Evolutionary conservation across 2,888 invertebrate species (phyloP), one percentile per base, ranked within the genome.

Genomic region (Sicus ferrugineus): DNA sequence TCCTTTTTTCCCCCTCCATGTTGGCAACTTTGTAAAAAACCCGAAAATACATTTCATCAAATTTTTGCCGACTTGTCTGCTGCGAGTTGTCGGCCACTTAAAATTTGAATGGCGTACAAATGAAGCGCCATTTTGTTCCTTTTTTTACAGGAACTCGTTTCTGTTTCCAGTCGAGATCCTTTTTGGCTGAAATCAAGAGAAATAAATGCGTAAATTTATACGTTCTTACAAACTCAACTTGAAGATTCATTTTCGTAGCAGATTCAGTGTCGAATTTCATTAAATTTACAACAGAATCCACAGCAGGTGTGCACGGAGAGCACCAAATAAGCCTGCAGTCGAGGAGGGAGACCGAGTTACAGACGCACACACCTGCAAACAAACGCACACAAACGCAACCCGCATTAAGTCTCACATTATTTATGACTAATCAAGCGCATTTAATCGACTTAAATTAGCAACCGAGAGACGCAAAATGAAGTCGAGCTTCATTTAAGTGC

Each of bases 31-130:
- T 54, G 16, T 54, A 3, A 54, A 54, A 54, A 26, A 26, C 54
- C 54, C 54, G 26, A 23, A 54, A 46, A 54, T 26, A 63, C 48
- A 63, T 63, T 63, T 50, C 50, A 26, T 48, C 48, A 48, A 63
- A 63, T 48, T 63, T 26, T 21, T 63, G 63, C 16, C 30, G 59
- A 16, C 21, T 38, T 19, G 16, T 3, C 19, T 31, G 5, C 19
- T 34, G n/a, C 31, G 34, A 7, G 34, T 34, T 11, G 34, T 34
- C 30, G 11, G 19, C 30, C n/a, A 31, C 30, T 28, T 21, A 26
- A 54, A 54, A 54, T 54, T 26, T 54, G 26, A 54, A 54, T 23
- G 14, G 26, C 21, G 54, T 26, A 26, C 54, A 26, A 54, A 54
- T 26, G 54, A 54, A 26, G 26, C 26, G 21, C 26, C 31, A 38